phyloP scores from a whole-genome alignment of 2,888 invertebrate genomes.

The Uropetala carovei region DNA sequence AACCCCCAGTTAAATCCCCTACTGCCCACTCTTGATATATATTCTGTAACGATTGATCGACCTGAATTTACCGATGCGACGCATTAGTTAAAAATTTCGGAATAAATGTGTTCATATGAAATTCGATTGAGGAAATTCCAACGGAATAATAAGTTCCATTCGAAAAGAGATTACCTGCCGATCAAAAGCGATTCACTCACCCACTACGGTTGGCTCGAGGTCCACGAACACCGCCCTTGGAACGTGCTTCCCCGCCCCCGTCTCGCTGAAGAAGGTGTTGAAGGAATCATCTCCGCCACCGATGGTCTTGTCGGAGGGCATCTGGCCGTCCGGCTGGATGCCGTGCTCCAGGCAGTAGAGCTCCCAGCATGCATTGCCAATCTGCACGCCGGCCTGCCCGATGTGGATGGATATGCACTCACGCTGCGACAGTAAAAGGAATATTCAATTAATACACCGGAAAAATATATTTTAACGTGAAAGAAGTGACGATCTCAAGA shows the following conservation, averaged over 20 bases:
- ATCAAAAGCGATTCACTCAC: constrained; percentile 72
- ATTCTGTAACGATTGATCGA: too few species aligned
- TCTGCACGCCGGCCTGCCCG: constrained; percentile 75
- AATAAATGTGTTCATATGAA: too few species aligned
- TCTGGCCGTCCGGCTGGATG: constrained; percentile 76
- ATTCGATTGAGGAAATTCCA: too few species aligned
- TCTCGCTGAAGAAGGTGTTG: constrained; percentile 77
- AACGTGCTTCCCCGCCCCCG: constrained; percentile 94
- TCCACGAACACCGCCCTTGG: constrained; percentile 97
- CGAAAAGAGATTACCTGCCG: too few species aligned
- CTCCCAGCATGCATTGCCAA: constrained; percentile 74
- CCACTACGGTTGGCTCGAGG: constrained; percentile 96
- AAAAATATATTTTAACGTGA: too few species aligned
- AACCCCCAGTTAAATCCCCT: too few species aligned
- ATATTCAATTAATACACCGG: background rate
- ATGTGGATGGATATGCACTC: constrained; percentile 75
- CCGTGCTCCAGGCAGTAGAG: constrained; percentile 73
- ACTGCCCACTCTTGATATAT: too few species aligned
- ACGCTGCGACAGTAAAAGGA: constrained; percentile 71
- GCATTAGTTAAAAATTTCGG: too few species aligned
- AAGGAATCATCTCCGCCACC: constrained; percentile 74
- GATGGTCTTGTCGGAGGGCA: constrained; percentile 78
- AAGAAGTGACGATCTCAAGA: too few species aligned
- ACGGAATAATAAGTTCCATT: too few species aligned
- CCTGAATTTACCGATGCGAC: too few species aligned